Base-by-base conservation (phyloP, 2,113 vertebrate species). In the Anhinga anhinga region DNA sequence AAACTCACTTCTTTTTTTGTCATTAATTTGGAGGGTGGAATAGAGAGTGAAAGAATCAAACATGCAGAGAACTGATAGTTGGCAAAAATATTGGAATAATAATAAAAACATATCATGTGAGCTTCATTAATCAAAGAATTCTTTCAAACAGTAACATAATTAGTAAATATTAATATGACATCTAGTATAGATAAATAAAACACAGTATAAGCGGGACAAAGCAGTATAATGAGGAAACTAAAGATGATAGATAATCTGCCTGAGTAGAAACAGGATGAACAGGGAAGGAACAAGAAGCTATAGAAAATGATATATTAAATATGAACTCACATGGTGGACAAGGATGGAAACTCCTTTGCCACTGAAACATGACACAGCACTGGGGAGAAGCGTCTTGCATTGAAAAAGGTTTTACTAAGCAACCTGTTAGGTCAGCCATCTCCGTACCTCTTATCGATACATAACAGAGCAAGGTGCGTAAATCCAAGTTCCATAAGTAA, bases 41-140 rank as follows among this genome's bases (percentile, higher is more conserved):
- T 61, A 86, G 36, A 30, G 42, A 95, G 69, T 88, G 90, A 90
- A 95, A 81, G 90, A 90, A 93, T 93, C 82, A 95, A 95, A 78
- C 70, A 83, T 32, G 58, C 13, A 94, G 36, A 91, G 11, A 88
- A 93, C 38, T 65, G 45, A 82, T 12, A 56, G 9, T 56, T 91
- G 53, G 62, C 5, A 4, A 82, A 83, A 74, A 69, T 61, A 72
- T 15, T 52, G 50, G 36, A 72, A 79, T 67, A 82, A 72, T 72
- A 59, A 88, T 70, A 86, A 66, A 82, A 55, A 77, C 55, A 34
- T 45, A 76, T n/a, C 23, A 62, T 50, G 40, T 50, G 20, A 86
- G 36, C 23, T 42, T 82, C 36, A 66, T 58, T 74, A 58, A 77
- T 45, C 8, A 53, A 79, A 83, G 2, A 90, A 83, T 56, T 90